These are phyloP conservation scores for Mythimna vitellina DNA, from an alignment of 2,888 invertebrate species.

Conservation along the genomic window DNA sequence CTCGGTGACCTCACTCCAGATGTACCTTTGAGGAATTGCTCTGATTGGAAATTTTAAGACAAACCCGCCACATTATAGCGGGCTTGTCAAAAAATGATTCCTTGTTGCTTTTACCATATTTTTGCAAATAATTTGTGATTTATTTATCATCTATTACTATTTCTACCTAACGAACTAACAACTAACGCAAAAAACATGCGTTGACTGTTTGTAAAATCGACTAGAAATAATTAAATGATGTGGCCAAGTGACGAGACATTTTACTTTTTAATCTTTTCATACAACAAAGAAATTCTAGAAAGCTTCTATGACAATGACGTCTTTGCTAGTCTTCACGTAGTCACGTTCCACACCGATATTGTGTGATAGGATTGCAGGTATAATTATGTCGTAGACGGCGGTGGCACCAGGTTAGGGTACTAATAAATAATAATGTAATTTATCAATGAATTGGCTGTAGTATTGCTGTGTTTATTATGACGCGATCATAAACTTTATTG, in stretches of 20 bases:
- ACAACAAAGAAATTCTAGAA: slow-evolving; percentile 1
- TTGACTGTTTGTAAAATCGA: not conserved
- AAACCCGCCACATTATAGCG: not conserved
- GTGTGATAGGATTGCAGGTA: slow-evolving; percentile 1
- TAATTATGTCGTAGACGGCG: not conserved
- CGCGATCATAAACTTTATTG: slow-evolving; percentile 24
- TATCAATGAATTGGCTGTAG: slow-evolving; percentile 11
- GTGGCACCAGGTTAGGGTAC: not conserved
- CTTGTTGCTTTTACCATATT: not conserved
- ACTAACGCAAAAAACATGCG: not conserved
- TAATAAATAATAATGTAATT: slow-evolving; percentile 10
- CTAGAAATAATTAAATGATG: not conserved
- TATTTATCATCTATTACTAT: not conserved
- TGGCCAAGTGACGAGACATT: not conserved
- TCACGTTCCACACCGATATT: slow-evolving; percentile 15
- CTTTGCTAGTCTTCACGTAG: not conserved
- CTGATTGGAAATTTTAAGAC: no score
- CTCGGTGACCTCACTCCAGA: no score
- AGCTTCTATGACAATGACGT: not conserved
- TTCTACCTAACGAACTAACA: not conserved
- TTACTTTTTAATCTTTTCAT: not conserved
- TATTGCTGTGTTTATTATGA: slow-evolving; percentile 34
- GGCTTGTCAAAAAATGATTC: not conserved
- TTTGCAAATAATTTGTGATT: not conserved
- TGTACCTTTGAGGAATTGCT: not conserved